Evolutionary conservation across 2,797 vertebrate genomes (phyloP).

Genomic region (Numenius phaeopus): DNA sequence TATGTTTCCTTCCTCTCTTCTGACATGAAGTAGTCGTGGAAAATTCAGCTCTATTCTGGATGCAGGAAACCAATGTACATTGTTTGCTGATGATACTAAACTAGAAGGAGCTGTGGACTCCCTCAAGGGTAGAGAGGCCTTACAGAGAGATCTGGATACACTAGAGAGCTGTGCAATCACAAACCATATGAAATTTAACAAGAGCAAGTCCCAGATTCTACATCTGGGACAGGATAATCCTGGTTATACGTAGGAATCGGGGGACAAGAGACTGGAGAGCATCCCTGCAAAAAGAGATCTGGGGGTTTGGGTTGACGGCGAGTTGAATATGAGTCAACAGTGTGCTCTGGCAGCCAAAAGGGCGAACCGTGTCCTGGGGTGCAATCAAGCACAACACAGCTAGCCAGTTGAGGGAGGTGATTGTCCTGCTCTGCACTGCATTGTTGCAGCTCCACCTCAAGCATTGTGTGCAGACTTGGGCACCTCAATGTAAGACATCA

Average conservation of each 20-base stretch:
- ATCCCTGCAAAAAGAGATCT: neutral
- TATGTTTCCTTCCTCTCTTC: neutral
- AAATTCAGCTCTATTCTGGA: neutral
- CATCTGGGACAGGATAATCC: neutral
- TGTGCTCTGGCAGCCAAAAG: neutral
- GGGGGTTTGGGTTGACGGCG: neutral
- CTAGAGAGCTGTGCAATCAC: neutral
- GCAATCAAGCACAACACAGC: neutral
- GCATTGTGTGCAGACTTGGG: neutral
- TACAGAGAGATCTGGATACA: neutral
- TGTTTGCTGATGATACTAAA: neutral
- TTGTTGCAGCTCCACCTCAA: neutral
- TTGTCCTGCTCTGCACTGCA: neutral
- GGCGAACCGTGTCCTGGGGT: neutral
- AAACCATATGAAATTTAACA: neutral
- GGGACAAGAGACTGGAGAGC: neutral
- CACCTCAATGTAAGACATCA: neutral
- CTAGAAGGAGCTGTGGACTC: neutral
- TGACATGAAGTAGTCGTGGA: neutral
- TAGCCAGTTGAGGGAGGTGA: accelerated
- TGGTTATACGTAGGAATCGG: accelerated
- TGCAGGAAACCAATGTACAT: neutral
- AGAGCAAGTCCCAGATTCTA: neutral
- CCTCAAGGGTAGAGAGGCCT: neutral
- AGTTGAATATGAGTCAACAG: neutral